Base-by-base conservation (phyloP, 1,140 invertebrate genomes). In the Aricia agestis region DNA sequence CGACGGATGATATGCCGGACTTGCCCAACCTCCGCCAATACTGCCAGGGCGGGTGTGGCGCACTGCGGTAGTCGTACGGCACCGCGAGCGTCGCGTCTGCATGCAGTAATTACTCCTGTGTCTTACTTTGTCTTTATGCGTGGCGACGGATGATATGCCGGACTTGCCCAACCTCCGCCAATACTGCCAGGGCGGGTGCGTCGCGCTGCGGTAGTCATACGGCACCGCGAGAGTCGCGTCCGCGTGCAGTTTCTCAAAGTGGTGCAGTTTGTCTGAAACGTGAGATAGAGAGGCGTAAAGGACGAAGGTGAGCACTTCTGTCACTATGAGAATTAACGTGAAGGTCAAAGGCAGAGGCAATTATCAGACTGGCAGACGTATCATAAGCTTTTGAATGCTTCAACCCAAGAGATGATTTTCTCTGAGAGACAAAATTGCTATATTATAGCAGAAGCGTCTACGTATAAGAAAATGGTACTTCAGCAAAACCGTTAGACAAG, bases 101-200 rank as follows among this genome's bases (percentile, higher is more conserved):
- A 0, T 81, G 72, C 2, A 90, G 80, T 57, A 32, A 6, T 3
- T 32, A 32, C 32, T 32, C 36, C 36, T 9, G 36, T 9, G 36
- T 36, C 6, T 32, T 74, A 90, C 87, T 78, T 82, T 78, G 13
- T 85, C 78, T 52, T 87, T 90, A 36, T 74, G 84, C n/a, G 87
- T 90, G 15, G 87, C 87, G 0, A 90, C 84, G 0, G 80, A 78
- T 0, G 87, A 85, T 65, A 90, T 84, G 0, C 87, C 87, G 15
- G 69, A 82, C 17, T 72, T 82, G 36, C 86, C 87, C 1, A 87
- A 25, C 18, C 77, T 79, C 70, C 87, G 69, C 87, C 87, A 90
- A 69, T 79, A 90, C 70, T 88, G 84, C 85, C 85, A 88, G 2
- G 87, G 79, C 0, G 87, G 87, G 6, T 90, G 87, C 0, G 82